phyloP scores from a whole-genome alignment of 2,797 vertebrate genomes.

The Eulemur rubriventer region DNA sequence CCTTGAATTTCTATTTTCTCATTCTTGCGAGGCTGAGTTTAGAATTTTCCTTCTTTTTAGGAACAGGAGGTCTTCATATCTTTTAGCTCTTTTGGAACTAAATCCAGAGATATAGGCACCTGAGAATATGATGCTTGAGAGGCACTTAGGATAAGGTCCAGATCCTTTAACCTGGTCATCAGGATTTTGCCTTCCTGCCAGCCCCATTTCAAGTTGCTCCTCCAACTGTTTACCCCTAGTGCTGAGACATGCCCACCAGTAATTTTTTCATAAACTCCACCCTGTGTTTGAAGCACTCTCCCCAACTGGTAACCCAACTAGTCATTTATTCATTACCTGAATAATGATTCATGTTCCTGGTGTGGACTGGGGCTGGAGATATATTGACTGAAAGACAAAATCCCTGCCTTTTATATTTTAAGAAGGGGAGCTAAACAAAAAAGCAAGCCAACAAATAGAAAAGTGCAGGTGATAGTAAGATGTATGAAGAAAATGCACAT shows the following conservation, averaged over 20 bases:
- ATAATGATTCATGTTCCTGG: not conserved
- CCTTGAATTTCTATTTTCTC: not conserved
- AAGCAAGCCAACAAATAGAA: not conserved
- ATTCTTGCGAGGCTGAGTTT: not conserved
- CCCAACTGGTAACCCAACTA: not conserved
- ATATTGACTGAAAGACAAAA: not conserved
- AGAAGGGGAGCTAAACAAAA: not conserved
- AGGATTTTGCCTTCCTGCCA: not conserved
- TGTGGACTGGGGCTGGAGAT: not conserved
- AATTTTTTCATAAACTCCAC: not conserved
- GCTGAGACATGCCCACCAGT: not conserved
- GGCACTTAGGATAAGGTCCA: not conserved
- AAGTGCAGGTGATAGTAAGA: not conserved
- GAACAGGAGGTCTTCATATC: not conserved
- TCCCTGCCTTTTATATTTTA: not conserved
- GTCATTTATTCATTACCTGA: not conserved
- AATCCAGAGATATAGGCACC: not conserved
- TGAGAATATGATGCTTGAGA: not conserved
- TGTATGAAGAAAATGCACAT: not conserved
- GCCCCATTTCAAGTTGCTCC: not conserved
- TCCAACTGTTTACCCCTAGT: fast-evolving
- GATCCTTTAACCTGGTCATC: not conserved
- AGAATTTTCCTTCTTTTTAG: not conserved
- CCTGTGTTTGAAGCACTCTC: not conserved
- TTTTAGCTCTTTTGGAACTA: not conserved